Evolutionary conservation across 2,888 invertebrate species (phyloP).

Genomic region (Buathra laborator): DNA sequence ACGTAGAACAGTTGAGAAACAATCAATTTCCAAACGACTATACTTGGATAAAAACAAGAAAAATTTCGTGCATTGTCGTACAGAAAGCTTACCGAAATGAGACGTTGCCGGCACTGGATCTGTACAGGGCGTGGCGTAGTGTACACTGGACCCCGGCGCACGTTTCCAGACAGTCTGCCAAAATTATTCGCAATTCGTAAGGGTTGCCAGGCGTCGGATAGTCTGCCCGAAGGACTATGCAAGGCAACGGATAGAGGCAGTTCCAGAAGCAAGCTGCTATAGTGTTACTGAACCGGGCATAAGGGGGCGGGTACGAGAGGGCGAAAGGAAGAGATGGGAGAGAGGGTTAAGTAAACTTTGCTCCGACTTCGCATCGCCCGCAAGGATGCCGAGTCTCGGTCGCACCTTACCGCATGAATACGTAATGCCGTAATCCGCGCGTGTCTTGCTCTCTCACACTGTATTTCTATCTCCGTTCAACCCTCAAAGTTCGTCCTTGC

Average conservation of each 20-base stretch:
- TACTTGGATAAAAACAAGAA: not conserved
- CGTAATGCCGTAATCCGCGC: constrained; percentile 73
- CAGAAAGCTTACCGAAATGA: not conserved
- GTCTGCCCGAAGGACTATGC: constrained; percentile 39
- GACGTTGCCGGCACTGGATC: not conserved
- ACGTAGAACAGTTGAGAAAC: too few relatives aligned
- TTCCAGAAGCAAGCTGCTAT: constrained; percentile 53
- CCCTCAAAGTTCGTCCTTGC: constrained; percentile 4
- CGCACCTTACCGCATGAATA: constrained; percentile 74
- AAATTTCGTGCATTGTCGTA: not conserved
- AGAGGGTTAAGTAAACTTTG: constrained; percentile 73
- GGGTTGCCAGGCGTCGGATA: constrained; percentile 32
- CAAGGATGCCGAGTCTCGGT: constrained; percentile 68
- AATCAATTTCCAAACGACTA: too few relatives aligned
- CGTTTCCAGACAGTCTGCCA: constrained; percentile 64
- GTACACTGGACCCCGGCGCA: constrained; percentile 47
- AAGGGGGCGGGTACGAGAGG: constrained; percentile 25
- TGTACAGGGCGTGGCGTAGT: constrained; percentile 34
- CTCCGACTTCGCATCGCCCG: constrained; percentile 72
- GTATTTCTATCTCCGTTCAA: not conserved
- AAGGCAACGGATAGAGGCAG: constrained; percentile 48
- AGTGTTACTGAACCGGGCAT: not conserved
- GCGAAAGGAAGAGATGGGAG: constrained; percentile 25
- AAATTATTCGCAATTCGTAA: constrained; percentile 62
- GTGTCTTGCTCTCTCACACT: constrained; percentile 43